A percentile compares a stretch with the other conserved stretches of the same genome.
Conservation (phyloP, 2,797 vertebrate species). For the Cercopithecus neglectus region DNA sequence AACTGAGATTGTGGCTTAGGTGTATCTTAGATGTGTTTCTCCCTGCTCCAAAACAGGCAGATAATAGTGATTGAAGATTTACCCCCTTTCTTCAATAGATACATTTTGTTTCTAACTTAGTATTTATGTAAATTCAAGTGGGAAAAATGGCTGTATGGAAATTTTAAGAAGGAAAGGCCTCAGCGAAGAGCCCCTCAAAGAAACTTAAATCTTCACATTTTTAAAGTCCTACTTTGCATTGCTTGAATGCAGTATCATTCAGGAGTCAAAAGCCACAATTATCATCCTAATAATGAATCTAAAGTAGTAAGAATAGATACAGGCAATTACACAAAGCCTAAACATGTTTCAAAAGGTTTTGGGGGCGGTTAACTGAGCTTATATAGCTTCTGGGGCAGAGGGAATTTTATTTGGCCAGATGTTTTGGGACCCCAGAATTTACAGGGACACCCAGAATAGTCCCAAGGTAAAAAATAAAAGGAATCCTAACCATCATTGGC, state of each 20-base stretch:
- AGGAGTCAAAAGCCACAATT: background rate
- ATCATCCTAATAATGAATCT: background rate
- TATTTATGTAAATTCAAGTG: background rate
- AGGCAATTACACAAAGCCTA: background rate
- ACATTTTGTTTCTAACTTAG: background rate
- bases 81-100: background rate
- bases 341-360: background rate
- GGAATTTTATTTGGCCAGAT: background rate
- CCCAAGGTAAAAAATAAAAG: background rate
- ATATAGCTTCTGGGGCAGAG: background rate
- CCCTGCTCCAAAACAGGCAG: fast-evolving
- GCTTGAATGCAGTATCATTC: background rate
- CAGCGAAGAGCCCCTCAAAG: background rate
- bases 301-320: background rate
- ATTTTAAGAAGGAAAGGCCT: background rate
- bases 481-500: background rate
- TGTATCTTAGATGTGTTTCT: background rate
- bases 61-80: background rate
- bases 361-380: background rate
- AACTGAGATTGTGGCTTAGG: background rate
- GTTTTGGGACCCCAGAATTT: background rate
- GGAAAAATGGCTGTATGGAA: background rate
- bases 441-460: background rate
- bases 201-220: background rate
- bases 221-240: background rate